A percentile compares a stretch with the other conserved stretches of the same genome.
Evolutionary conservation across 2,888 invertebrate species (phyloP).

Genomic region (Pimpla rufipes): DNA sequence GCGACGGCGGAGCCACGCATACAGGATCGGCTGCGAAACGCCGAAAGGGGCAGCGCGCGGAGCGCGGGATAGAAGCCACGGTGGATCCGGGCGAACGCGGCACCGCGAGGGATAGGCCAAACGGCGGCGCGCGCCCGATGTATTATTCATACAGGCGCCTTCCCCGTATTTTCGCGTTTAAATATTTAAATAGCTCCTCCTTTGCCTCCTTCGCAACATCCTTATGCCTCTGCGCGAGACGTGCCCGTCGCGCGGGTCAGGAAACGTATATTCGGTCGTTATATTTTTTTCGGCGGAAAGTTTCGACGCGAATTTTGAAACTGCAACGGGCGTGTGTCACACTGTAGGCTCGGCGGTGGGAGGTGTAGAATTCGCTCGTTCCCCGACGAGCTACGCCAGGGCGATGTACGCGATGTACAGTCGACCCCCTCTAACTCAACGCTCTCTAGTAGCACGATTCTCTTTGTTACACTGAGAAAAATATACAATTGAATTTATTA

Average conservation of each 20-base stretch:
- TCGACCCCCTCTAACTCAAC: too few species aligned
- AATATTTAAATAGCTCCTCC: constrained; percentile 84
- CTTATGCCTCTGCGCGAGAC: constrained; percentile 51
- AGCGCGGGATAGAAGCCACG: constrained; percentile 18
- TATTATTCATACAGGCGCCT: constrained; percentile 82
- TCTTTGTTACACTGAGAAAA: too few species aligned
- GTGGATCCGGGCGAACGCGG: constrained; percentile 38
- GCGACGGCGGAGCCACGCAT: constrained; percentile 27
- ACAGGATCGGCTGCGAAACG: constrained; percentile 43
- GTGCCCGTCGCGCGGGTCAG: constrained; percentile 71
- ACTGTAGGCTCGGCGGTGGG: neutral
- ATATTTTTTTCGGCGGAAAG: constrained; percentile 69
- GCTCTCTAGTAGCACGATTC: too few species aligned
- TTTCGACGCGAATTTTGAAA: constrained; percentile 31
- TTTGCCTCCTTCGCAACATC: constrained; percentile 51
- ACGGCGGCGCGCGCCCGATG: constrained; percentile 75
- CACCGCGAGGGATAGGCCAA: constrained; percentile 16
- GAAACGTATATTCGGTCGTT: constrained; percentile 82
- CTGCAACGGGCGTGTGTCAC: constrained; percentile 64
- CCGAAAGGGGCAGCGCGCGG: constrained; percentile 38
- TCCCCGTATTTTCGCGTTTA: constrained; percentile 84
- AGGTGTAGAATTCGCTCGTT: constrained; percentile 29
- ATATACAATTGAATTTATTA: too few species aligned
- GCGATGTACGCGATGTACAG: constrained; percentile 41
- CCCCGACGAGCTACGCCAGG: constrained; percentile 28